These are phyloP conservation scores for Bombus terrestris DNA, from an alignment of 1,140 invertebrate genomes.

Conservation along the genomic window DNA sequence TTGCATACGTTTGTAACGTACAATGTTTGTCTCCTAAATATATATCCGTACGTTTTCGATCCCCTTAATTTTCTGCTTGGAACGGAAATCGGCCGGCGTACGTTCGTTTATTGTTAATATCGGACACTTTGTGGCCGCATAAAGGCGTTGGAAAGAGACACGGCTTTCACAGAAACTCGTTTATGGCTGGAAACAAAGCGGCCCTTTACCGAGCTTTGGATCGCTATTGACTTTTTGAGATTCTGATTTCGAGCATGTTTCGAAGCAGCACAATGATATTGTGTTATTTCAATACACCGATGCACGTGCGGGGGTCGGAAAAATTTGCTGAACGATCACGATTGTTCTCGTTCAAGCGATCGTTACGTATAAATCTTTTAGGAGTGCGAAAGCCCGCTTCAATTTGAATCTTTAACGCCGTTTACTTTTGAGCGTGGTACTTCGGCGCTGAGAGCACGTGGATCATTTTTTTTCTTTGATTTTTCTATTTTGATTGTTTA, in stretches of 20 bases:
- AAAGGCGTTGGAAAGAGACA: background rate
- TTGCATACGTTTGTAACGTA: constrained; percentile 1
- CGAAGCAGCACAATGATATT: background rate
- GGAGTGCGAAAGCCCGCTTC: background rate
- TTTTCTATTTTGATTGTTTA: background rate
- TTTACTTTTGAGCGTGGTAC: background rate
- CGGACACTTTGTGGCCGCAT: background rate
- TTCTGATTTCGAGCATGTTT: background rate
- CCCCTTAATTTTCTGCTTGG: background rate
- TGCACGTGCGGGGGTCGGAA: background rate
- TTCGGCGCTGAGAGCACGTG: background rate
- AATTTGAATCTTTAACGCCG: constrained; percentile 16
- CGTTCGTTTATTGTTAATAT: background rate
- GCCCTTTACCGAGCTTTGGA: background rate
- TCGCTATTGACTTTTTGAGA: constrained; percentile 10
- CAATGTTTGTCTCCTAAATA: constrained; percentile 33
- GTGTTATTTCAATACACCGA: background rate
- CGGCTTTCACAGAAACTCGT: background rate
- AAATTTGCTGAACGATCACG: background rate
- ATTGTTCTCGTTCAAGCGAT: constrained; percentile 3
- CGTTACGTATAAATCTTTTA: constrained; percentile 8
- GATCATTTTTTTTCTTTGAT: background rate
- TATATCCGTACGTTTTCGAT: background rate
- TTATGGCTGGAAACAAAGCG: background rate
- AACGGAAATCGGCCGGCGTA: background rate